Base-by-base conservation (phyloP, 2,113 vertebrate species). In the Ornithorhynchus anatinus region DNA sequence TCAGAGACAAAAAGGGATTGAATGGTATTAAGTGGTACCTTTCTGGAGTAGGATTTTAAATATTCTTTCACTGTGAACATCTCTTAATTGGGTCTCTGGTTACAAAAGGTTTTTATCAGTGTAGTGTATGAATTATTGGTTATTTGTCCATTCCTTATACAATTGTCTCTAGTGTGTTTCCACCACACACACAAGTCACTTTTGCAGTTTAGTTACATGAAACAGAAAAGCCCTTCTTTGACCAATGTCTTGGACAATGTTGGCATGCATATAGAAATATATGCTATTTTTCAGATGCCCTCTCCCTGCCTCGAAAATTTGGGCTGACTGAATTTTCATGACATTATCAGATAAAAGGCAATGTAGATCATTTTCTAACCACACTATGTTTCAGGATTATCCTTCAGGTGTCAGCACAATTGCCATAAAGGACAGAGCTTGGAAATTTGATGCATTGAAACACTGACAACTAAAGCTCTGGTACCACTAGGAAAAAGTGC, bases 171-270 rank as follows among this genome's bases (percentile, higher is more conserved):
- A 79, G 0, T 52, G 56, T 69, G 66, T 72, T 80, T 73, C 65
- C 80, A 57, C 72, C 72, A 79, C 44, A 77, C 19, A 74, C 57
- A 75, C 77, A 75, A 64, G 45, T 88, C 62, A 74, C 68, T 68
- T 81, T 79, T 79, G 69, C 77, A 82, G 2, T 51, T 79, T 75
- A 71, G 72, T 63, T 69, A 58, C 63, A 88, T 77, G 66, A 84
- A 79, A n/a, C 22, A 77, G 67, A 77, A 89, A 72, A 82, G 70
- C 12, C 45, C 64, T 52, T 77, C 80, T 88, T 80, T 84, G 69
- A 86, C 69, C 69, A 52, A 25, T 59, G 23, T 38, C n/a, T 36
- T 71, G 69, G 77, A 36, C 14, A 61, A 60, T 75, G 73, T 38
- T 59, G 57, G 54, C 61, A 72, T 35, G 33, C 37, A 72, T 77